Evolutionary conservation across 2,113 vertebrate genomes (phyloP).

Genomic region (Lepisosteus oculatus): DNA sequence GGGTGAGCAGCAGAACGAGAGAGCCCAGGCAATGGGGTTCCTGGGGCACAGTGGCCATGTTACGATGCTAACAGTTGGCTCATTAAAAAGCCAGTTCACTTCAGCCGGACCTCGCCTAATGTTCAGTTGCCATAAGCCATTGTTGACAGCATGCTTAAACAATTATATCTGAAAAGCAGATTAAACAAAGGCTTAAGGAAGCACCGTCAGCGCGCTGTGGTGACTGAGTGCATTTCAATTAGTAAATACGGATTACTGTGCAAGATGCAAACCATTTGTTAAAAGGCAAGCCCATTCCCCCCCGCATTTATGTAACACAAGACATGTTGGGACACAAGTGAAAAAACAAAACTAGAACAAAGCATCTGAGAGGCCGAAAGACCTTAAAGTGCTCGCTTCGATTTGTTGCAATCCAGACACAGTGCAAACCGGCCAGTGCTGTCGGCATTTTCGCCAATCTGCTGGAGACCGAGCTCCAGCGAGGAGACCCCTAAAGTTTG

Average conservation of each 20-base stretch:
- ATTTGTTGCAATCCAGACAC: too few species aligned
- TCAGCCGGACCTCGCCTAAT: not conserved
- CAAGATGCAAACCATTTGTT: not conserved
- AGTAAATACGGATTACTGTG: slow-evolving; percentile 19
- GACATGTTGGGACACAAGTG: slow-evolving; percentile 9
- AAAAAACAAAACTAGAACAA: too few species aligned
- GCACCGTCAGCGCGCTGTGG: slow-evolving; percentile 1
- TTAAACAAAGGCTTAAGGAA: slow-evolving; percentile 6
- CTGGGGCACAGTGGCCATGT: too few species aligned
- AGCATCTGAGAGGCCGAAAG: too few species aligned
- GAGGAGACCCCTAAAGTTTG: too few species aligned
- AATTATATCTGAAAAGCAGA: slow-evolving; percentile 21
- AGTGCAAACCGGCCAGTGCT: too few species aligned
- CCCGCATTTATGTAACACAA: slow-evolving; percentile 8
- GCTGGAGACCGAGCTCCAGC: too few species aligned
- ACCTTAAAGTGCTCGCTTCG: too few species aligned
- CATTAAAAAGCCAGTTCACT: not conserved
- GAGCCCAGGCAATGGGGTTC: too few species aligned
- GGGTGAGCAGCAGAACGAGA: too few species aligned
- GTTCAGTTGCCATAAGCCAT: slow-evolving; percentile 10
- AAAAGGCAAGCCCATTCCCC: not conserved
- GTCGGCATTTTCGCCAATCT: too few species aligned
- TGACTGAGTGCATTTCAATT: slow-evolving; percentile 18
- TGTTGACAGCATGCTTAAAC: slow-evolving; percentile 15
- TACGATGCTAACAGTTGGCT: not conserved